Evolutionary conservation across 1,140 invertebrate species (phyloP), one percentile per base, ranked within the genome.

Genomic region (Bombyx mandarina): DNA sequence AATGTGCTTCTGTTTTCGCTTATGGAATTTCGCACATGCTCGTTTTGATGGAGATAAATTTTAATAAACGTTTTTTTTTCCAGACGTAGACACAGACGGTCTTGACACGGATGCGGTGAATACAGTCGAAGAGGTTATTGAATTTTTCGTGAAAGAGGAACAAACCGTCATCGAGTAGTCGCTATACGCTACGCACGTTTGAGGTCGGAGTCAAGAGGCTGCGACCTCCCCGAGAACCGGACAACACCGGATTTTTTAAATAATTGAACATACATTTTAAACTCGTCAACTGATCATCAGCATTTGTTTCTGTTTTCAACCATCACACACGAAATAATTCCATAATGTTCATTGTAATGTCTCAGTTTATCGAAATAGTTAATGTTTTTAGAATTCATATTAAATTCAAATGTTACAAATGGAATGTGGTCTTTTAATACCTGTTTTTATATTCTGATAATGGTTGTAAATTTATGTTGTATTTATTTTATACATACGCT

Each of bases 141-240:
- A 99, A 93, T 98, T 99, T 93, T 95, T 99, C 89, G 92, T 99
- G 74, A 98, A 98, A 91, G 97, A 98, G 90, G 97, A 99, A 91
- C 92, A 92, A 66, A 95, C 93, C 18, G 86, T 94, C 61, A 89
- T 97, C 73, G 93, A 95, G 85, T 89, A 88, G 82, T 86, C 84
- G 67, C 66, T 69, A 82, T 80, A 66, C 53, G 26, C 42, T 46
- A 52, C n/a, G 51, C 55, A 63, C 73, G 70, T 70, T 53, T 46
- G 70, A 68, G 79, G 76, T 73, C 76, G 72, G 79, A 46, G 56
- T 26, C 48, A 8, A 8, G 47, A 12, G 10, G 48, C 56, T 62
- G 71, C 73, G 73, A 55, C 73, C 75, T 77, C 71, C 55, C 45
- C 56, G 22, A 26, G 12, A 60, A 60, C 69, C 65, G 67, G 59